Evolutionary conservation across 2,797 vertebrate species (phyloP).

Genomic region (Aulostomus chinensis): DNA sequence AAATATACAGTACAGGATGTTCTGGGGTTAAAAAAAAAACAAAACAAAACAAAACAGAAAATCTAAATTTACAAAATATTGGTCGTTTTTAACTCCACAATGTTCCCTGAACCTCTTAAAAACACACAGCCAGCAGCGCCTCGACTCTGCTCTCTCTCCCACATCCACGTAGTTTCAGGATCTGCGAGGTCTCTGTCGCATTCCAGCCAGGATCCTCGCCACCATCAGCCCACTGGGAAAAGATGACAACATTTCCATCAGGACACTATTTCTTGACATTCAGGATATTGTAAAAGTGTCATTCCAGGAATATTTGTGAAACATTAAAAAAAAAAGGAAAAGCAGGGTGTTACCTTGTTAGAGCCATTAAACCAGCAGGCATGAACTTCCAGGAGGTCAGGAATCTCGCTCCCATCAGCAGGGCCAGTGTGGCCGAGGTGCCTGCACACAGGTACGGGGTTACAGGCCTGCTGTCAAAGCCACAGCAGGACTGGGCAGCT

Average conservation of each 20-base stretch:
- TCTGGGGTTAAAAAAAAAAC: not conserved
- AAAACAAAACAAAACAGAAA: not conserved
- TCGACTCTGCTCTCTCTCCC: too few species aligned
- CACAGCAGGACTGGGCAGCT: too few species aligned
- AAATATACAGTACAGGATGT: too few species aligned
- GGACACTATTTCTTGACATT: too few species aligned
- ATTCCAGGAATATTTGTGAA: too few species aligned
- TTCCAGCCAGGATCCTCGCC: constrained; percentile 76
- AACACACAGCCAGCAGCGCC: too few species aligned
- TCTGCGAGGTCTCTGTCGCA: constrained; percentile 69
- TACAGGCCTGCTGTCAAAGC: too few species aligned
- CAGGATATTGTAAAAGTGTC: too few species aligned
- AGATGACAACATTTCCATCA: constrained; percentile 33
- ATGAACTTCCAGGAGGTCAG: constrained; percentile 89
- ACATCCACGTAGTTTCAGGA: constrained; percentile 59
- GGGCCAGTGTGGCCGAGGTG: constrained; percentile 84
- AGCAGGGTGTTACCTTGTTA: constrained; percentile 88
- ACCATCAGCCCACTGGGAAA: constrained; percentile 87
- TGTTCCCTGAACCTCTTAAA: too few species aligned
- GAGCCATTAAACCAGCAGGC: constrained; percentile 90
- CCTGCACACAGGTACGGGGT: constrained; percentile 74
- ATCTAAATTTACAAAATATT: too few species aligned
- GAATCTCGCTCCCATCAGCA: constrained; percentile 91
- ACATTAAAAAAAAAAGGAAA: not conserved
- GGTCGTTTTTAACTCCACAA: too few species aligned